These are phyloP conservation scores for Dissostichus mawsoni DNA, from an alignment of 2,113 vertebrate genomes.

Conservation along the genomic window DNA sequence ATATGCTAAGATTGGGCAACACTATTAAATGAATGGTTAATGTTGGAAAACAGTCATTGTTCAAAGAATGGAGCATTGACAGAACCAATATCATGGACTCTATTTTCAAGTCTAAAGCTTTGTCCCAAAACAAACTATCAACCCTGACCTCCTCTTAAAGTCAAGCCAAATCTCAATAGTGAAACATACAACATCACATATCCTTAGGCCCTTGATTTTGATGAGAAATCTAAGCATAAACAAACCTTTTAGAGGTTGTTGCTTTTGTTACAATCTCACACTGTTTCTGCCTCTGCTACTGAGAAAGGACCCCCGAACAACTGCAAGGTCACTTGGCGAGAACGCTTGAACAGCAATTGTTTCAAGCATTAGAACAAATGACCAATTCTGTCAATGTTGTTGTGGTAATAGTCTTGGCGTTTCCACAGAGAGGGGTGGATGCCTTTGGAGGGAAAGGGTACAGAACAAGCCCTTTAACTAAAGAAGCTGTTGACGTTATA, in stretches of 20 bases:
- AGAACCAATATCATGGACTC: not conserved
- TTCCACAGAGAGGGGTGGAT: not conserved
- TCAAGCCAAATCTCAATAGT: not conserved
- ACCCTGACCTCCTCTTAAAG: not conserved
- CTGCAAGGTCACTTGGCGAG: not conserved
- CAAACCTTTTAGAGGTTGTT: not conserved
- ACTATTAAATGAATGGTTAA: too few species aligned
- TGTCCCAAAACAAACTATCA: not conserved
- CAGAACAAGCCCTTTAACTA: not conserved
- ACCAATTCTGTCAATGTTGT: not conserved
- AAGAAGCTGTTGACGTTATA: not conserved
- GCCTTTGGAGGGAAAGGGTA: not conserved
- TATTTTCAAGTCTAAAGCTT: not conserved
- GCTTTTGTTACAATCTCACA: not conserved
- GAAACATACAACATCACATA: not conserved
- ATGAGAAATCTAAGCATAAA: not conserved
- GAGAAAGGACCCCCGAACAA: not conserved
- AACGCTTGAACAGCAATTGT: not conserved
- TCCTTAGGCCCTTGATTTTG: not conserved
- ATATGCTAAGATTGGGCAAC: not conserved
- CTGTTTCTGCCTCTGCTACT: not conserved
- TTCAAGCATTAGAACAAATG: not conserved
- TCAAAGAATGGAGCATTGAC: not conserved
- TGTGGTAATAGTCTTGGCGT: not conserved
- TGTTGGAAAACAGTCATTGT: not conserved